Base-by-base conservation (phyloP, 2,113 vertebrate species). In the Notiomystis cincta region DNA sequence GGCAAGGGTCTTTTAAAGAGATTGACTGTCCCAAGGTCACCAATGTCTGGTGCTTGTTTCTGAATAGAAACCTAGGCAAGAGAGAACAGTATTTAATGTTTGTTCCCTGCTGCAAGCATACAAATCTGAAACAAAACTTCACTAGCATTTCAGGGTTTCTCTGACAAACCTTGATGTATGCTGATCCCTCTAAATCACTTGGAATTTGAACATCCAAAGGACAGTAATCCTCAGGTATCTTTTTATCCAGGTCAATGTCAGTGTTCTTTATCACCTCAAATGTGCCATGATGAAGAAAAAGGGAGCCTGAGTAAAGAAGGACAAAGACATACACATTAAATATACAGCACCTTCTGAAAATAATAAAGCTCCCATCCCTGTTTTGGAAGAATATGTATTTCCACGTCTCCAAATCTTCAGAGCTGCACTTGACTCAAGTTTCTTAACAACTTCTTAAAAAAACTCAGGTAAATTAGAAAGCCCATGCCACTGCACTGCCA, bases 191-290 rank as follows among this genome's bases (percentile, higher is more conserved):
- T 92, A 99, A 97, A 94, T 99, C 99, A 96, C 99, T 99, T 70
- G 99, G 99, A 95, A 99, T 99, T 94, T 99, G 99, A 77, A 99
- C 99, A 69, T 99, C 98, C 15, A 99, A 98, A 16, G 99, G 99
- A 91, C 99, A 99, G 97, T 99, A 99, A 96, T 99, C 99, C 71
- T 99, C 99, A 44, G 99, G 99, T 85, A 99, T 98, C 93, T 99
- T 99, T 97, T 99, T 99, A 96, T 99, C 99, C 92, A 99, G 96
- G 96, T 99, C 99, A 61, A 99, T 98, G 93, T 99, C 99, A 25
- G 99, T 99, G 98, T 99, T 99, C 97, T 99, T 99, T 96, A 99
- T 99, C 70, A 99, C 99, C 96, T 99, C 99, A 96, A 99, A 99
- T 1, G 99, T 99, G 60, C 99, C 99, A 7, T 99, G 99, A 96